These are phyloP conservation scores for Cisticola juncidis DNA, from an alignment of 2,113 vertebrate species.

Conservation along the genomic window DNA sequence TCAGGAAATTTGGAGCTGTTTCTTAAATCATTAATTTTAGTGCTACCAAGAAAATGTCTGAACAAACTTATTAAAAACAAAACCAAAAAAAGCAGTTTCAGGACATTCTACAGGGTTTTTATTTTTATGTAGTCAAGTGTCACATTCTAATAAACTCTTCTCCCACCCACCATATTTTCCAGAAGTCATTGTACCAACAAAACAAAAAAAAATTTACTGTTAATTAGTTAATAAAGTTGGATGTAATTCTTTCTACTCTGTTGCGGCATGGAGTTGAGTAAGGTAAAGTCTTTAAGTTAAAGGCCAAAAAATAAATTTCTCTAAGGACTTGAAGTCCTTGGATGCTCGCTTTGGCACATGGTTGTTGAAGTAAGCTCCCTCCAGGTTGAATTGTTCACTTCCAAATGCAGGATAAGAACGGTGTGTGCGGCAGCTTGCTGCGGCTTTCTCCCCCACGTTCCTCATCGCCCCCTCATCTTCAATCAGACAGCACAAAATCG, in stretches of 20 bases:
- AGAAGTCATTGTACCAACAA: not conserved
- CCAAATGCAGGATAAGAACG: not conserved
- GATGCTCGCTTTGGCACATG: not conserved
- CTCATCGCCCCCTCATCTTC: constrained; percentile 47
- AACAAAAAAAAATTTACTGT: not conserved
- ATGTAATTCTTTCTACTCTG: not conserved
- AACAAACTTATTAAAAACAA: not conserved
- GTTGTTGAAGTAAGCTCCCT: not conserved
- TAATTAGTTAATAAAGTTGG: not conserved
- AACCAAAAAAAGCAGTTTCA: not conserved
- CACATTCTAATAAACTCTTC: not conserved
- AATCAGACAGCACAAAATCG: constrained; percentile 36
- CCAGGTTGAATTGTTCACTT: constrained; percentile 13
- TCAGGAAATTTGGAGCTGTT: not conserved
- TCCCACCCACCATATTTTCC: not conserved
- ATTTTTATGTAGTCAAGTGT: not conserved
- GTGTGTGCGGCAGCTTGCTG: constrained; percentile 24
- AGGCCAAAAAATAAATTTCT: not conserved
- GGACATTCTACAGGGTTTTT: not conserved
- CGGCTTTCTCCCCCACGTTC: constrained; percentile 53
- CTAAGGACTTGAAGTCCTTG: not conserved
- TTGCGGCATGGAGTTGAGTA: accelerated
- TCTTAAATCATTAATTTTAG: not conserved
- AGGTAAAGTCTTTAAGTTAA: not conserved
- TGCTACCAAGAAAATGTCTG: not conserved